phyloP scores from a whole-genome alignment of 2,888 invertebrate species.

The Elysia crispata region DNA sequence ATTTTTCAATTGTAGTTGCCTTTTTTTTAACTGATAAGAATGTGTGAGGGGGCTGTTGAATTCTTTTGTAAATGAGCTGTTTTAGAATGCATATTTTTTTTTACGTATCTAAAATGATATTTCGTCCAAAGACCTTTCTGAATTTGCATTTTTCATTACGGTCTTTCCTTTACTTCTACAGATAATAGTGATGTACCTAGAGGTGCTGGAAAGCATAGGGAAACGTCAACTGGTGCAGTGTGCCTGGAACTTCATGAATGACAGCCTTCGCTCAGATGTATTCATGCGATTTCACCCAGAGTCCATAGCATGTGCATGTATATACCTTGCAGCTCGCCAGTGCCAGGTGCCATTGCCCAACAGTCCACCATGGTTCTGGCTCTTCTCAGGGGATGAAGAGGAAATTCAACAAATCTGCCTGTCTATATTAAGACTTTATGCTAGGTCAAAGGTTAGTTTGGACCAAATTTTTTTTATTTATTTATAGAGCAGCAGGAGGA shows the following conservation, averaged over 20 bases:
- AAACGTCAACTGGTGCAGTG: constrained; percentile 94
- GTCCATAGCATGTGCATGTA: constrained; percentile 99
- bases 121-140: too few relatives aligned
- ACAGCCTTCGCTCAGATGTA: constrained; percentile 96
- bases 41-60: too few relatives aligned
- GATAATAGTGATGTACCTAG: constrained; percentile 91
- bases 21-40: too few relatives aligned
- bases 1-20: too few relatives aligned
- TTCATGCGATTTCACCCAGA: constrained; percentile 97
- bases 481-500: too few relatives aligned
- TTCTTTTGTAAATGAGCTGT: too few relatives aligned
- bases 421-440: constrained; percentile 90
- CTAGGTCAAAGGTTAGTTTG: constrained; percentile 85
- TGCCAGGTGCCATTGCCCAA: constrained; percentile 84
- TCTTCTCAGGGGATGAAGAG: constrained; percentile 90
- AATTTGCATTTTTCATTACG: too few relatives aligned
- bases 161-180: constrained; percentile 67
- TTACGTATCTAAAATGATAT: too few relatives aligned
- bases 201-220: constrained; percentile 92
- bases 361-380: constrained; percentile 91
- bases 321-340: constrained; percentile 86
- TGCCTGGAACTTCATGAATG: constrained; percentile 99
- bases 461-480: too few relatives aligned
- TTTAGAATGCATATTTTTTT: too few relatives aligned
- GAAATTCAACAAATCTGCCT: constrained; percentile 90